Evolutionary conservation across 2,113 vertebrate genomes (phyloP), one percentile per base, ranked within the genome.

Genomic region (Carlito syrichta): DNA sequence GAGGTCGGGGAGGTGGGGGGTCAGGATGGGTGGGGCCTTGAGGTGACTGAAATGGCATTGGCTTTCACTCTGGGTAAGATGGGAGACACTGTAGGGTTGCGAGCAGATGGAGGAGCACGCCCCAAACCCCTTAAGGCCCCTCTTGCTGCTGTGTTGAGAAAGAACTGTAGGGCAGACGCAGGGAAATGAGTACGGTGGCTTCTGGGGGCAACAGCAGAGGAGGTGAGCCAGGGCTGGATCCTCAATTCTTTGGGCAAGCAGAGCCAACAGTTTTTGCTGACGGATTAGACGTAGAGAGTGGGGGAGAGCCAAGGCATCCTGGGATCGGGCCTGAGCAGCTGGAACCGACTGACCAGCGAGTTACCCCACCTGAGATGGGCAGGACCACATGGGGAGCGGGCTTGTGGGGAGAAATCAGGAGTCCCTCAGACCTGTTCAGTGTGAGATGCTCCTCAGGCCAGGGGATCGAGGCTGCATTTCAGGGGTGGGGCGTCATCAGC

Each of bases 221-320:
- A 30, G 54, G 23, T 54, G 4, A 84, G 30, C 19, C 45, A 22
- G 48, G 22, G 3, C 38, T 69, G 54, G 68, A n/a, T 58, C 50
- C 17, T 45, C 11, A 48, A 22, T 63, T 38, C 50, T 35, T 27
- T 74, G 22, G n/a, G 66, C 38, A 81, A 62, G 30, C 43, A 17
- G 52, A 69, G 52, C 43, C 88, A 60, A 68, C 52, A 52, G 54
- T 54, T 19, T 73, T 81, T 77, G 40, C 40, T 62, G 1, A 5
- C 11, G 2, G 22, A 19, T 48, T 83, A 48, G 74, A 88, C 19
- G 11, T 22, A 30, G 10, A 25, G 62, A 40, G 22, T 3, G 6
- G 38, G 68, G 7, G 22, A 7, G 32, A 40, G n/a, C 3, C 3
- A 52, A 0, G 0, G 16, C 5, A n/a, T 4, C 25, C 43, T 48